Percentiles rank a stretch among this genome's conserved stretches.
phyloP scores from a whole-genome alignment of 2,113 vertebrate genomes.

The Larimichthys crocea region DNA sequence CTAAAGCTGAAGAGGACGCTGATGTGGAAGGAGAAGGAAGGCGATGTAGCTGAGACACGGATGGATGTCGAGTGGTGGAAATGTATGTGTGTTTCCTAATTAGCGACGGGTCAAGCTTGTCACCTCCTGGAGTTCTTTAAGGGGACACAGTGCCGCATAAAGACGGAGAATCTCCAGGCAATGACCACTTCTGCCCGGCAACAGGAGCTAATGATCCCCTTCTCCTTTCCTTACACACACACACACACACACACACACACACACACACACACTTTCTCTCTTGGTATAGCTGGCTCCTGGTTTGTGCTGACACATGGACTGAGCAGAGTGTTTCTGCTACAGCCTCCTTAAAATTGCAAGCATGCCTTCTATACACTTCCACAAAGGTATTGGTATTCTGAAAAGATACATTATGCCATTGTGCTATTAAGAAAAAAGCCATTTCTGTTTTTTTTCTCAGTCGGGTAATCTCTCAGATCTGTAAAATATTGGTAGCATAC shows the following conservation, averaged over 20 bases:
- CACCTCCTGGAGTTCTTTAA: slow-evolving; percentile 35
- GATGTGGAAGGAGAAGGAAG: not conserved
- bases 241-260: too few relatives aligned
- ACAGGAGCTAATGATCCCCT: slow-evolving; percentile 66
- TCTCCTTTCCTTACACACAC: not conserved
- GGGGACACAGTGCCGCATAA: slow-evolving; percentile 31
- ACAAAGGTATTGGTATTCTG: slow-evolving; percentile 68
- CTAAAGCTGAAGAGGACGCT: not conserved
- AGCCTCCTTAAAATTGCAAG: slow-evolving; percentile 69
- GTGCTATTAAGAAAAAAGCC: slow-evolving; percentile 78
- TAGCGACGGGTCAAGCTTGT: slow-evolving; percentile 42
- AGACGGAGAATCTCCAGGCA: slow-evolving; percentile 49
- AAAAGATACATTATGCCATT: slow-evolving; percentile 67
- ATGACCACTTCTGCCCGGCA: slow-evolving; percentile 60
- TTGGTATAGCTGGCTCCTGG: slow-evolving; percentile 59
- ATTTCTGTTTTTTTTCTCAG: slow-evolving; percentile 60
- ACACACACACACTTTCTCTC: slow-evolving; percentile 17
- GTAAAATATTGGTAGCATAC: slow-evolving; percentile 49
- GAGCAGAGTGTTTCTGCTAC: slow-evolving; percentile 47
- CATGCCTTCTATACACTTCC: slow-evolving; percentile 56
- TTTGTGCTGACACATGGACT: slow-evolving; percentile 78
- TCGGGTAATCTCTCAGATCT: slow-evolving; percentile 64
- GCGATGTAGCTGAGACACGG: not conserved
- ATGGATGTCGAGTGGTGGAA: not conserved
- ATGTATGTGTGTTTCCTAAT: slow-evolving; percentile 43